Base-by-base conservation (phyloP, 1,140 invertebrate genomes). In the Neotoxoptera formosana region DNA sequence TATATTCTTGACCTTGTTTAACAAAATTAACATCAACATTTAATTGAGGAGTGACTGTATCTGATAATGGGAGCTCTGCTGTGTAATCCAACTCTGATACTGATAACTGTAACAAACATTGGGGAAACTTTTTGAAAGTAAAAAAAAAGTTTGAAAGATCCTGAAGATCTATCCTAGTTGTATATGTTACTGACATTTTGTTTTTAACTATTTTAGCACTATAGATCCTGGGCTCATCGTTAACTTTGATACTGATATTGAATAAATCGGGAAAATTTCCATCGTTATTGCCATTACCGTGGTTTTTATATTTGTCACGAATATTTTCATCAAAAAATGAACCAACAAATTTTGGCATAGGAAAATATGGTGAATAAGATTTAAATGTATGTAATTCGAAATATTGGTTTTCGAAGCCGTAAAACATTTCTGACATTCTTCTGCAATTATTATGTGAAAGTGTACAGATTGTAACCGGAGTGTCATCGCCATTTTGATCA, bases 71-170 rank as follows among this genome's bases (percentile, higher is more conserved):
- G 56, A 30, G 56, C 3, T 53, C 6, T 4, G 51, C 20, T 21
- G 20, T 7, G 21, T 21, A 2, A 53, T 53, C 0, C 20, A 53
- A 21, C 0, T 51, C 0, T 4, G 7, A 6, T 3, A 7, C 6
- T 53, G 20, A 23, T 3, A 53, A 53, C 6, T 7, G 21, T 53
- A 53, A 21, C 51, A 41, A 41, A 41, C 4, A 4, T 41, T 53
- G 20, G 21, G 20, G 6, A 53, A 21, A 23, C 21, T 6, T 4
- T 21, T 53, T 53, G 4, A 7, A 23, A 21, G 21, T 7, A 53
- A 53, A 53, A 23, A 23, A 53, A 53, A 53, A 23, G 51, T 0
- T 7, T 7, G 21, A 53, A 53, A 6, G 20, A 53, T 41, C 41
- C 41, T 1, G 4, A 41, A 41, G 41, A 41, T 41, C 41, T 2